Evolutionary conservation across 2,113 vertebrate genomes (phyloP).

Genomic region (Myrmophylax atrothorax): DNA sequence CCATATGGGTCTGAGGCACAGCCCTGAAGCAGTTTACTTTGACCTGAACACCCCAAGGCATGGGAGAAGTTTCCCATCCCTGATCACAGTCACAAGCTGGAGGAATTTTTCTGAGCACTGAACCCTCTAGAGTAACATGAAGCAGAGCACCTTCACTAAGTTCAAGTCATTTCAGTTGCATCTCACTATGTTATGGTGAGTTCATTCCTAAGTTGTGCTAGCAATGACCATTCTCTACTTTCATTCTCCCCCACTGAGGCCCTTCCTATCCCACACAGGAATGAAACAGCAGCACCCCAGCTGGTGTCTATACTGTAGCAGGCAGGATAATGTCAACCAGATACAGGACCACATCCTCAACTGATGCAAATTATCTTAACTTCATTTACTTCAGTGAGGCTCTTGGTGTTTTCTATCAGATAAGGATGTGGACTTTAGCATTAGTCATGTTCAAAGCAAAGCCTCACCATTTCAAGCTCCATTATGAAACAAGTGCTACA

Average conservation of each 20-base stretch:
- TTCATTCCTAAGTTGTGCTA: background rate
- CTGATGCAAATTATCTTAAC: constrained; percentile 12
- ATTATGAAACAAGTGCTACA: constrained; percentile 42
- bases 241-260: background rate
- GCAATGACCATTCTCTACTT: background rate
- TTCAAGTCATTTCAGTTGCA: background rate
- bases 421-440: constrained; percentile 37
- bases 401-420: constrained; percentile 50
- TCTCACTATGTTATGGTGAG: background rate
- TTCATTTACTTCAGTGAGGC: constrained; percentile 38
- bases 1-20: background rate
- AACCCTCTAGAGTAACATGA: background rate
- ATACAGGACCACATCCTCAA: background rate
- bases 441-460: background rate
- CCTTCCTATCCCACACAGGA: background rate
- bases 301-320: background rate
- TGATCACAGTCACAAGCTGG: background rate
- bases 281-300: constrained; percentile 25
- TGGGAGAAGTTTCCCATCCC: constrained; percentile 3
- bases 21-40: background rate
- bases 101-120: background rate
- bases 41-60: constrained; percentile 13
- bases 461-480: constrained; percentile 21
- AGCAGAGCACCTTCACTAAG: background rate
- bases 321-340: constrained; percentile 32